Evolutionary conservation across 2,113 vertebrate genomes (phyloP).

Genomic region (Baryphthengus martii): DNA sequence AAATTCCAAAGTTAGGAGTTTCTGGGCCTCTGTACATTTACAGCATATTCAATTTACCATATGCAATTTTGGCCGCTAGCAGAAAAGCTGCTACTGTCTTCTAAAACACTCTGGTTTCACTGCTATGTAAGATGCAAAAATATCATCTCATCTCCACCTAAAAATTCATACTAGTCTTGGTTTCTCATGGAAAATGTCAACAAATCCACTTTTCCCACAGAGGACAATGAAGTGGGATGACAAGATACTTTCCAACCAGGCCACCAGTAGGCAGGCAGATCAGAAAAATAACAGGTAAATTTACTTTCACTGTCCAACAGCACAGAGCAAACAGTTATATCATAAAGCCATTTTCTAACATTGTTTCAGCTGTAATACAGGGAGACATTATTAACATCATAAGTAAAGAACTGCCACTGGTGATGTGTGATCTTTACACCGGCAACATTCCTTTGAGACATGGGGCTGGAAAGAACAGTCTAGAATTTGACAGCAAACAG

Average conservation of each 20-base stretch:
- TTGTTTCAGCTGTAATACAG: background rate
- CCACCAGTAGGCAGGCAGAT: background rate
- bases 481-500: background rate
- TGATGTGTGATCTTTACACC: background rate
- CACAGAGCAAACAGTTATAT: background rate
- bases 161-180: background rate
- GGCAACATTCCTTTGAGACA: slow-evolving; percentile 16
- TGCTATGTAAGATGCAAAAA: background rate
- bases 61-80: background rate
- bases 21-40: background rate
- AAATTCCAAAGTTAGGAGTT: background rate
- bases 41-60: background rate
- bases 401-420: slow-evolving; percentile 50
- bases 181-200: background rate
- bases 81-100: background rate
- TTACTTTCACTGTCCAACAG: background rate
- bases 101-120: background rate
- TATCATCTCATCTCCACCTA: background rate
- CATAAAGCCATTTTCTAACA: background rate
- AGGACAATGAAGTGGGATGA: background rate
- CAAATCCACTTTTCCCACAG: background rate
- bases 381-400: slow-evolving; percentile 36
- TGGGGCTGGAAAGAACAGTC: background rate
- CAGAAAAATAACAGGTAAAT: background rate
- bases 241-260: background rate